Percentiles rank a stretch among this genome's conserved stretches.
These are phyloP conservation scores for Amphipoea lucens DNA, from an alignment of 2,888 invertebrate genomes.

Conservation along the genomic window DNA sequence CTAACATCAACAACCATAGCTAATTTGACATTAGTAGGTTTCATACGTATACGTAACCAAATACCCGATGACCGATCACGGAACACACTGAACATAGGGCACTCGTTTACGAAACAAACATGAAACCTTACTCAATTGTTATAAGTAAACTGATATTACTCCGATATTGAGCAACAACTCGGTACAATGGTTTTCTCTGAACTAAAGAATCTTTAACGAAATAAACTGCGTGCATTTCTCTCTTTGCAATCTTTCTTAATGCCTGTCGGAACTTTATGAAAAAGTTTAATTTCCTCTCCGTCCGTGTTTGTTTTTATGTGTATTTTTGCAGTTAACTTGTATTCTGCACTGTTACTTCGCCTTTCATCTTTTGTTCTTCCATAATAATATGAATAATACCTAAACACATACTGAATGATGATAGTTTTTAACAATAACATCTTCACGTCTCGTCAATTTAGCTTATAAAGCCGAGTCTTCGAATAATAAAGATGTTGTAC, in stretches of 20 bases:
- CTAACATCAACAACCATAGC: constrained; percentile 53
- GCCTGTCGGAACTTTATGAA: constrained; percentile 25
- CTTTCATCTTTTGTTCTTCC: constrained; percentile 24
- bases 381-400: not conserved
- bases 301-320: constrained; percentile 13
- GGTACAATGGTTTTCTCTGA: not conserved
- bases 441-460: constrained; percentile 52
- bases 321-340: constrained; percentile 17
- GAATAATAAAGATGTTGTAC: not conserved
- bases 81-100: constrained; percentile 54
- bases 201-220: not conserved
- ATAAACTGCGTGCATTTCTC: constrained; percentile 1
- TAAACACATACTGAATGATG: constrained; percentile 48
- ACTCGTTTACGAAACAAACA: constrained; percentile 57
- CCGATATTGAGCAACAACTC: constrained; percentile 18
- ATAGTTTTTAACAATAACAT: constrained; percentile 61
- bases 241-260: constrained; percentile 23
- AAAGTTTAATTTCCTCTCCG: constrained; percentile 49
- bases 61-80: constrained; percentile 65
- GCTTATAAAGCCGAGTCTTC: constrained; percentile 11
- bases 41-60: constrained; percentile 52
- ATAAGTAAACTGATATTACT: constrained; percentile 6
- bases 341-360: constrained; percentile 2
- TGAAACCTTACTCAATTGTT: constrained; percentile 58
- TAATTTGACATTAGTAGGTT: constrained; percentile 57